Percentiles rank a stretch among this genome's conserved stretches.
Conservation (phyloP, 2,888 invertebrate genomes). For the Ophion ellenae region DNA sequence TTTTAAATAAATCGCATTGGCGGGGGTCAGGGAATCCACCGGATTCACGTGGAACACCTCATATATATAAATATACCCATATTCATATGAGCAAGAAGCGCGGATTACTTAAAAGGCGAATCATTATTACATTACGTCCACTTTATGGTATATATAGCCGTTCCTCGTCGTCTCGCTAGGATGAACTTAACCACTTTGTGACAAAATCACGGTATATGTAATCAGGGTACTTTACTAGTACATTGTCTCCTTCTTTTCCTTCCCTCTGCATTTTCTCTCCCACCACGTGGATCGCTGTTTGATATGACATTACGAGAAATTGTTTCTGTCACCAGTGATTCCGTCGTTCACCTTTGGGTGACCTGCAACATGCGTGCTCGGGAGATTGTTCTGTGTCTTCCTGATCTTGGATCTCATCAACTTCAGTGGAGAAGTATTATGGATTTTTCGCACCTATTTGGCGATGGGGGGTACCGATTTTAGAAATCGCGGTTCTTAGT, state of each 20-base stretch:
- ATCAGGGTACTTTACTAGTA: conserved; percentile 42
- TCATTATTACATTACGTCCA: conserved; percentile 64
- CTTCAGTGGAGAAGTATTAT: not conserved
- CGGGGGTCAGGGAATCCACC: no score
- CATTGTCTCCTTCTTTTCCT: conserved; percentile 27
- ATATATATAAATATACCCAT: not conserved
- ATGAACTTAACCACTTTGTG: conserved; percentile 61
- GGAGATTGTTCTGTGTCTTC: conserved; percentile 22
- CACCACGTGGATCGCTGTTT: not conserved
- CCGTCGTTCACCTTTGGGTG: conserved; percentile 28
- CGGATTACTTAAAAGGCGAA: conserved; percentile 65
- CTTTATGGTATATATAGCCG: conserved; percentile 51
- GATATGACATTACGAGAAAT: conserved; percentile 20
- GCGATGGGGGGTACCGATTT: no score
- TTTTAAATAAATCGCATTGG: no score
- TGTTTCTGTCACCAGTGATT: conserved; percentile 48
- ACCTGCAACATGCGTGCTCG: conserved; percentile 5
- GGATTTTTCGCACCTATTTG: not conserved
- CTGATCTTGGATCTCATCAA: conserved; percentile 41
- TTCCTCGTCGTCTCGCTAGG: conserved; percentile 59
- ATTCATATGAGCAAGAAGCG: conserved; percentile 31
- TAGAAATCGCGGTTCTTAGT: no score
- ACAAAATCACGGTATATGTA: conserved; percentile 54
- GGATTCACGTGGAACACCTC: no score
- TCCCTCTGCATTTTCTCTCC: not conserved